Conservation (phyloP, 2,888 invertebrate species). For the Drosophila recens region DNA sequence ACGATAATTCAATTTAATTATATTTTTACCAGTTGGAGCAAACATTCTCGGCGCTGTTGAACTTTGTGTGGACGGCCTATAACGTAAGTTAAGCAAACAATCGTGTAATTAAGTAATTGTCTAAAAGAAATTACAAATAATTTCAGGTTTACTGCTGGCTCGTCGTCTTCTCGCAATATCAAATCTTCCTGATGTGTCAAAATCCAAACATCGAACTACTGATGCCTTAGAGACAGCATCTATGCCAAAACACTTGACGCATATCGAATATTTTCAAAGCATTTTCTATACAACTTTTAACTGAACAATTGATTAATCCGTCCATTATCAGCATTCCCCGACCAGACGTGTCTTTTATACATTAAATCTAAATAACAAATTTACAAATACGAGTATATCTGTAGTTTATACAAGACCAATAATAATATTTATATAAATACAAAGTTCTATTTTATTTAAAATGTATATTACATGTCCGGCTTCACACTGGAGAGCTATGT, state of each 20-base stretch:
- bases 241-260: neutral
- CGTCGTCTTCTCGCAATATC: conserved; percentile 94
- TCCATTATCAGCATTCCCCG: conserved; percentile 51
- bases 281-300: conserved; percentile 23
- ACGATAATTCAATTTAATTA: neutral
- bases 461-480: conserved; percentile 23
- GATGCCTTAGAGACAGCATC: conserved; percentile 73
- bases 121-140: neutral
- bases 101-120: neutral
- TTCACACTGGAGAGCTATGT: conserved; percentile 10
- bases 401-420: conserved; percentile 39
- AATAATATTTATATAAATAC: conserved; percentile 44
- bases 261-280: conserved; percentile 38
- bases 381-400: conserved; percentile 37
- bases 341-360: conserved; percentile 50
- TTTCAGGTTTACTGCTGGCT: conserved; percentile 93
- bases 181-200: conserved; percentile 92
- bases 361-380: conserved; percentile 32
- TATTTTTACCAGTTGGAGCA: conserved; percentile 88
- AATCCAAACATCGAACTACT: conserved; percentile 93
- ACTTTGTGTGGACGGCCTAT: conserved; percentile 94
- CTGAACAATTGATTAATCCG: conserved; percentile 45
- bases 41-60: conserved; percentile 90
- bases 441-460: conserved; percentile 37
- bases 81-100: conserved; percentile 87